Conservation (phyloP, 2,797 vertebrate genomes). For the Syngnathus acus region DNA sequence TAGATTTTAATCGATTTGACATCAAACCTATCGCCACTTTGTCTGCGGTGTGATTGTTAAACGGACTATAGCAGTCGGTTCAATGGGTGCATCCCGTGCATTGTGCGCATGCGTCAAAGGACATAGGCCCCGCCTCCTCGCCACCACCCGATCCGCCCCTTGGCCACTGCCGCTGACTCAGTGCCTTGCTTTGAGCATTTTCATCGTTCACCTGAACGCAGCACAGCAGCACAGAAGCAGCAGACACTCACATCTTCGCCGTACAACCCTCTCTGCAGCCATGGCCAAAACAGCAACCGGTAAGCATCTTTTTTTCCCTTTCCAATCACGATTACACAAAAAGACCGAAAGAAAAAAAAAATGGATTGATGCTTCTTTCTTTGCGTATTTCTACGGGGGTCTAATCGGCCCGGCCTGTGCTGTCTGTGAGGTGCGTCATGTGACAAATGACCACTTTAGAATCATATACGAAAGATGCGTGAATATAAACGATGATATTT, state of each 20-base stretch:
- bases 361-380: background rate
- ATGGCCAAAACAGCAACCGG: slow-evolving; percentile 76
- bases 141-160: slow-evolving; percentile 42
- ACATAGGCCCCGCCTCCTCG: slow-evolving; percentile 39
- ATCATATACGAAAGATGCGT: background rate
- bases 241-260: slow-evolving; percentile 41
- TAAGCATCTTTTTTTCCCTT: slow-evolving; percentile 39
- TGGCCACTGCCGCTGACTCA: slow-evolving; percentile 71
- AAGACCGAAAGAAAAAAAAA: background rate
- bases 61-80: background rate
- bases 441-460: background rate
- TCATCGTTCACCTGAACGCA: slow-evolving; percentile 56
- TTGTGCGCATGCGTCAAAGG: slow-evolving; percentile 28
- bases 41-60: too few relatives aligned
- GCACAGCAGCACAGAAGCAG: slow-evolving; percentile 51
- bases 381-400: background rate
- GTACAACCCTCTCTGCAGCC: slow-evolving; percentile 24
- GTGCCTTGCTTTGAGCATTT: slow-evolving; percentile 69
- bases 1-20: background rate
- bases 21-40: background rate
- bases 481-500: background rate
- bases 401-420: slow-evolving; percentile 13
- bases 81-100: background rate
- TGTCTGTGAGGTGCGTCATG: background rate
- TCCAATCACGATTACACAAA: background rate